These are phyloP conservation scores for Napeogenes sylphis DNA, from an alignment of 2,888 invertebrate species.

Conservation along the genomic window DNA sequence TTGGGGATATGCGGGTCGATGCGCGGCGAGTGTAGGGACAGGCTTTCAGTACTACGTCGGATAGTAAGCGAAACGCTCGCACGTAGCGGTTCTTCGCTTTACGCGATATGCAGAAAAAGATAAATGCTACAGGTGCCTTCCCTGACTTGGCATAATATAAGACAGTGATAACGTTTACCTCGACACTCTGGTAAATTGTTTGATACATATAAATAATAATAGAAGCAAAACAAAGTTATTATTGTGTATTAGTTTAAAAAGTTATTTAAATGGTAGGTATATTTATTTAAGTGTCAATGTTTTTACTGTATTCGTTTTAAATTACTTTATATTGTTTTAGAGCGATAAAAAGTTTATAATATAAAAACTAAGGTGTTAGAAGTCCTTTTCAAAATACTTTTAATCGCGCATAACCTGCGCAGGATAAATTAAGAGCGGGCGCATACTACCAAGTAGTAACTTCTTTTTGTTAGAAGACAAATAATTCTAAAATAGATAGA, in stretches of 20 bases:
- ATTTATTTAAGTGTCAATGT: constrained; percentile 9
- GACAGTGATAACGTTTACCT: constrained; percentile 48
- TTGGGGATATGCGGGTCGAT: constrained; percentile 35
- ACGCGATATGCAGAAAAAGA: constrained; percentile 48
- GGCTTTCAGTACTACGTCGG: constrained; percentile 52
- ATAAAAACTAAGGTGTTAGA: constrained; percentile 43
- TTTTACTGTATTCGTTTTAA: constrained; percentile 26
- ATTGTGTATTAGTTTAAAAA: constrained; percentile 45
- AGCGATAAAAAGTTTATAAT: constrained; percentile 44
- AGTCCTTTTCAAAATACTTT: constrained; percentile 39
- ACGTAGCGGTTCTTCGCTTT: constrained; percentile 23
- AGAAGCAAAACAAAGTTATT: constrained; percentile 9
- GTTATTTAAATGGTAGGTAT: constrained; percentile 17
- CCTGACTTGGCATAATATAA: constrained; percentile 52
- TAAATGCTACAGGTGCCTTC: constrained; percentile 60
- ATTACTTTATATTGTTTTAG: constrained; percentile 33
- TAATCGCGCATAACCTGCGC: constrained; percentile 67
- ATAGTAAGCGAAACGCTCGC: constrained; percentile 47
- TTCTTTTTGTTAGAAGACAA: no score
- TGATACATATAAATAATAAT: constrained; percentile 33
- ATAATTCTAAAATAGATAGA: no score
- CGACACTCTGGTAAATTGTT: constrained; percentile 48
- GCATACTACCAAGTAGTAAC: no score
- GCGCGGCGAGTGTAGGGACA: constrained; percentile 43
- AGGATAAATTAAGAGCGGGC: constrained; percentile 47